Conservation (phyloP, 1,140 invertebrate species). For the Temnothorax longispinosus region DNA sequence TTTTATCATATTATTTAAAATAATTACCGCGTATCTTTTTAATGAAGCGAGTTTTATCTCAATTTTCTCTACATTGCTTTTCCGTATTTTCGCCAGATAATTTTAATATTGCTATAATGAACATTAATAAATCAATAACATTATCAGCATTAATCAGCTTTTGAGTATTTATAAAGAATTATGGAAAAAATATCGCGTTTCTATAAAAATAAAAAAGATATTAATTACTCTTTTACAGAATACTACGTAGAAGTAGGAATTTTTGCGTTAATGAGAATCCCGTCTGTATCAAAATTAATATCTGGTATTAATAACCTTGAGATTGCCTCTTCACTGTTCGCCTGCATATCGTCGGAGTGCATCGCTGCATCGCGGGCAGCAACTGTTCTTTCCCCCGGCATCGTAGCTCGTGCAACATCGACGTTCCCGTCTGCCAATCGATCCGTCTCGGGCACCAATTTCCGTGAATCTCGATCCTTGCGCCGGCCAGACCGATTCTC, state of each 20-base stretch:
- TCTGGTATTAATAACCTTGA: constrained; percentile 9
- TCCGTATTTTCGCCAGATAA: not conserved
- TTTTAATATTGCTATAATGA: not conserved
- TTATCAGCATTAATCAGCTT: not conserved
- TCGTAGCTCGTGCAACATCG: not conserved
- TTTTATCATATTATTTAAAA: not conserved
- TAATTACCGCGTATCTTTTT: not conserved
- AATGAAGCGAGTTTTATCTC: not conserved
- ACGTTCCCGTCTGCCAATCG: not conserved
- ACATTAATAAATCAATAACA: not conserved
- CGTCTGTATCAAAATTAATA: not conserved
- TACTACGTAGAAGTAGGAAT: not conserved
- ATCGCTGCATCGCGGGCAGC: not conserved
- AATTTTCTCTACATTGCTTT: not conserved
- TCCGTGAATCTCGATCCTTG: constrained; percentile 20
- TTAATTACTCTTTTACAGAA: not conserved
- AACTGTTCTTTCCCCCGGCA: not conserved
- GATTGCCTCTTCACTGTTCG: not conserved
- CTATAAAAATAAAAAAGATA: not conserved
- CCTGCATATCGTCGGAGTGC: not conserved
- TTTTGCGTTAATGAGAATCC: not conserved
- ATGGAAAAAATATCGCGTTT: not conserved
- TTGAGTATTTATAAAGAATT: not conserved
- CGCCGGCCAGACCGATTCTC: not conserved
- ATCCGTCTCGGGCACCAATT: not conserved